A percentile compares a stretch with the other conserved stretches of the same genome.
These are phyloP conservation scores for Mormyrus iriodes DNA, from an alignment of 2,113 vertebrate species.

Conservation along the genomic window DNA sequence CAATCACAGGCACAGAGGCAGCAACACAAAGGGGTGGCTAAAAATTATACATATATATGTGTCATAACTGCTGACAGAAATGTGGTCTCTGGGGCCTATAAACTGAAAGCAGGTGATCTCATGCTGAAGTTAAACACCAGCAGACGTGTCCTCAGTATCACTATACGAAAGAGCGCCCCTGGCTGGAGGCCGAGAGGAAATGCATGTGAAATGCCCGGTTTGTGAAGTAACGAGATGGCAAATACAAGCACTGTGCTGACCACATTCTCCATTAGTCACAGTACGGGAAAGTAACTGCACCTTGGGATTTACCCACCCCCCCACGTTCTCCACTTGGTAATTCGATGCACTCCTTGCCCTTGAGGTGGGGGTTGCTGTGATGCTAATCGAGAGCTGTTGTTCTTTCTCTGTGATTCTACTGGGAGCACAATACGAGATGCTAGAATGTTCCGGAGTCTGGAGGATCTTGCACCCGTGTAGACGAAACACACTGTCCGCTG, in stretches of 20 bases:
- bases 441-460: not conserved
- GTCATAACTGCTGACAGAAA: not conserved
- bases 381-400: not conserved
- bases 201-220: not conserved
- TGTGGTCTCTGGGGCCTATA: not conserved
- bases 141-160: not conserved
- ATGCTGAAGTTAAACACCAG: not conserved
- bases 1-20: no score
- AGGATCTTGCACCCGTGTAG: not conserved
- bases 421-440: not conserved
- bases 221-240: not conserved
- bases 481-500: not conserved
- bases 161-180: not conserved
- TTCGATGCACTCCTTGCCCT: not conserved
- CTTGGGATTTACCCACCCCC: slow-evolving; percentile 28
- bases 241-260: not conserved
- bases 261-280: slow-evolving; percentile 38
- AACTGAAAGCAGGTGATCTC: not conserved
- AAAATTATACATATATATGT: not conserved
- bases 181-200: not conserved
- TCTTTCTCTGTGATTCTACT: not conserved
- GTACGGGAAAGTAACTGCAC: slow-evolving; percentile 31
- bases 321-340: slow-evolving; percentile 30
- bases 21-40: not conserved
- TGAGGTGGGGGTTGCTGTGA: not conserved